phyloP scores from a whole-genome alignment of 1,140 invertebrate species.

The Riptortus pedestris region DNA sequence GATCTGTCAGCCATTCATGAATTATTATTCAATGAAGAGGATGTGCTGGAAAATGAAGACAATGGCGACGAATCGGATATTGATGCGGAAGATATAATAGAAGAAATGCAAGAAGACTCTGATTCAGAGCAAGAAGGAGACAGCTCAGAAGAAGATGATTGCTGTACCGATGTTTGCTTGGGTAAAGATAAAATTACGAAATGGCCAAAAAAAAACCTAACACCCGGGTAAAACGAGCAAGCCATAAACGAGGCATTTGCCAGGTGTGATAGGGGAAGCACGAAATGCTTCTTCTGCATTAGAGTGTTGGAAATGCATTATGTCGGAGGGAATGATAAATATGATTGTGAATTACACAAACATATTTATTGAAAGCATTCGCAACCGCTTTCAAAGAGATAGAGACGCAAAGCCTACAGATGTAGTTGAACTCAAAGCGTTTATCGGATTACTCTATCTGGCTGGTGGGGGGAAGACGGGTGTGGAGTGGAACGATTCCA shows the following conservation, averaged over 20 bases:
- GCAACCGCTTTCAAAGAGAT: not conserved
- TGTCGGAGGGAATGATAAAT: not conserved
- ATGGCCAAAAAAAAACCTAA: not conserved
- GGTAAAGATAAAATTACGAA: not conserved
- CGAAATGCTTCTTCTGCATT: not conserved
- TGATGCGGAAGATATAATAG: not conserved
- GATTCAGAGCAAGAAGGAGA: not conserved
- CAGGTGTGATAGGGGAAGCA: not conserved
- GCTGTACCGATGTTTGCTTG: not conserved
- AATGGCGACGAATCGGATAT: not conserved
- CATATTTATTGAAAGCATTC: not conserved
- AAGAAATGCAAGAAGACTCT: conserved; percentile 1
- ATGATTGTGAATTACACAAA: conserved; percentile 4
- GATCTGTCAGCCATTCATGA: not conserved
- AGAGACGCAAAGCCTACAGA: not conserved
- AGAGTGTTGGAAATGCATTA: not conserved
- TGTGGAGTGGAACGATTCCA: no score
- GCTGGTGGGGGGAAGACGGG: not conserved
- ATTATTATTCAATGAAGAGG: not conserved
- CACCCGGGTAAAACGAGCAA: not conserved
- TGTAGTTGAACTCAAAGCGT: not conserved
- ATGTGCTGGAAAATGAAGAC: not conserved
- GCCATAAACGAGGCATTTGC: not conserved
- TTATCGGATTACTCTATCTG: not conserved
- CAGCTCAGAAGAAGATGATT: not conserved